Evolutionary conservation across 2,888 invertebrate genomes (phyloP).

Genomic region (Drosophila nr. medialis): DNA sequence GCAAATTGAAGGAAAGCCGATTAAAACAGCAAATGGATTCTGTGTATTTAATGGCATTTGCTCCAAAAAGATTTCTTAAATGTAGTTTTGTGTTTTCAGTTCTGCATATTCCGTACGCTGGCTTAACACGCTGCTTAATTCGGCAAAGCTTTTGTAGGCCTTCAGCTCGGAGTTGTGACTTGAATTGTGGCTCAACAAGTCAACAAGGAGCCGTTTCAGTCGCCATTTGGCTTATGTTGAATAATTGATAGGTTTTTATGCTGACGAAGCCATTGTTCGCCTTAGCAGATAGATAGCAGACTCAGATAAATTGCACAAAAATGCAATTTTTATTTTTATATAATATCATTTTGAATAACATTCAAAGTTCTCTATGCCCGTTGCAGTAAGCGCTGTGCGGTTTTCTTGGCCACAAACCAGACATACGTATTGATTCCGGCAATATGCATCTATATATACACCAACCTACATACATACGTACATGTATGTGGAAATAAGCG

Average conservation of each 20-base stretch:
- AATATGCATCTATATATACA: not conserved
- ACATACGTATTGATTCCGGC: conserved; percentile 1
- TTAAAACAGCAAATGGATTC: conserved; percentile 63
- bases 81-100: not conserved
- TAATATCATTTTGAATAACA: not conserved
- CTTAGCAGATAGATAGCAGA: too few species aligned
- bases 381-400: not conserved
- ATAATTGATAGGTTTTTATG: conserved; percentile 8
- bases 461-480: not conserved
- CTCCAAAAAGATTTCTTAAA: conserved; percentile 15
- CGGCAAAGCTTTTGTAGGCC: conserved; percentile 57
- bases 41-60: conserved; percentile 58
- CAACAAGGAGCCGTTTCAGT: conserved; percentile 4
- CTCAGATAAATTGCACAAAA: not conserved
- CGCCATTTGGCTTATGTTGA: not conserved
- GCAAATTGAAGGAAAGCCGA: conserved; percentile 65
- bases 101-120: not conserved
- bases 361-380: too few species aligned
- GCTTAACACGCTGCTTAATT: conserved; percentile 49
- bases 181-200: conserved; percentile 43
- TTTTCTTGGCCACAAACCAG: conserved; percentile 1
- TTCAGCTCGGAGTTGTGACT: not conserved
- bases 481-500: not conserved
- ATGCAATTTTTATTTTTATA: not conserved
- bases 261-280: not conserved